A percentile compares a stretch with the other conserved stretches of the same genome.
phyloP scores from a whole-genome alignment of 2,888 invertebrate species.

The Netelia melanura region DNA sequence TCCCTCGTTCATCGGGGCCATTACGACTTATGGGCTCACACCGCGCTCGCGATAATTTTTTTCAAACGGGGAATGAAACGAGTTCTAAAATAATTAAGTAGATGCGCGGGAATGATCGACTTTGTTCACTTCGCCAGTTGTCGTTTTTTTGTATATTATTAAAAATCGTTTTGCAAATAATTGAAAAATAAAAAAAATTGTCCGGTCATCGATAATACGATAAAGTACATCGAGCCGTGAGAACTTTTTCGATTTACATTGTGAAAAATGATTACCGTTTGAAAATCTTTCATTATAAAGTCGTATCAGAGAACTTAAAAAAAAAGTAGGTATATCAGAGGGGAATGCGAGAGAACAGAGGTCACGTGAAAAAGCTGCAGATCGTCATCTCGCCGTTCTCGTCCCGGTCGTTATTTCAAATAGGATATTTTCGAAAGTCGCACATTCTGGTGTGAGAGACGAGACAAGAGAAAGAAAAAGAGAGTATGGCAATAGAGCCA shows the following conservation, averaged over 20 bases:
- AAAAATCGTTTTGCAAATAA: too few species aligned
- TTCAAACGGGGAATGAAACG: too few species aligned
- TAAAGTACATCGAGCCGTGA: too few species aligned
- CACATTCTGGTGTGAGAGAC: slow-evolving; percentile 72
- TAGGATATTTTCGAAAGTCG: slow-evolving; percentile 84
- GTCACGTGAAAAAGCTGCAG: slow-evolving; percentile 48
- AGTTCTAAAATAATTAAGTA: too few species aligned
- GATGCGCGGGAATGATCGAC: too few species aligned
- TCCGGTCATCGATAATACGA: too few species aligned
- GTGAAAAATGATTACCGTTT: too few species aligned
- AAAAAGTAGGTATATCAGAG: background rate
- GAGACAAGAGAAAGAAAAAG: slow-evolving; percentile 22
- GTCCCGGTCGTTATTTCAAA: slow-evolving; percentile 81
- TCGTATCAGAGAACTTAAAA: slow-evolving; percentile 2
- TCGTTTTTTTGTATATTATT: too few species aligned
- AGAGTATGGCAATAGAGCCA: slow-evolving; percentile 42
- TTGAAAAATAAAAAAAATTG: too few species aligned
- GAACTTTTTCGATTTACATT: too few species aligned
- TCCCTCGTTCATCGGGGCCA: slow-evolving; percentile 27
- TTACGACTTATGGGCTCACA: slow-evolving; percentile 26
- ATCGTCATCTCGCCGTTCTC: slow-evolving; percentile 56
- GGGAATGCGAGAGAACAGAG: background rate
- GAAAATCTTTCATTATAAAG: slow-evolving; percentile 12
- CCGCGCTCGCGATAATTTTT: background rate
- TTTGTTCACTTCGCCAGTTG: too few species aligned